Evolutionary conservation across 2,888 invertebrate species (phyloP).

Genomic region (Phrixothrix hirtus): DNA sequence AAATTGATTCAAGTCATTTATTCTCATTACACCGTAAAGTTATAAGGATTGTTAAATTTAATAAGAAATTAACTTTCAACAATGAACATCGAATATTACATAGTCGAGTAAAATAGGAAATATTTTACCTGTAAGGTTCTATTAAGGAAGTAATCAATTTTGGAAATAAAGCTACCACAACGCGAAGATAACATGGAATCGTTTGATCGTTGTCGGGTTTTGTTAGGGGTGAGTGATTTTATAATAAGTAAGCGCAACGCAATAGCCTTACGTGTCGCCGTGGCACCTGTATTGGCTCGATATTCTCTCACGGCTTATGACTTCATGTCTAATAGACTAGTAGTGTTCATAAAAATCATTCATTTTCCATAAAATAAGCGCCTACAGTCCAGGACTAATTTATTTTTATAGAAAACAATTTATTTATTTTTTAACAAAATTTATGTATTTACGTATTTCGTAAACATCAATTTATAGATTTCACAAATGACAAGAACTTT

Average conservation of each 20-base stretch:
- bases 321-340: slow-evolving; percentile 39
- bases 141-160: slow-evolving; percentile 28
- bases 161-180: slow-evolving; percentile 27
- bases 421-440: not conserved
- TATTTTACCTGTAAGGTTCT: slow-evolving; percentile 17
- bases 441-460: not conserved
- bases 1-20: not conserved
- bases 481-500: too few relatives aligned
- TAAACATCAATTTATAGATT: too few relatives aligned
- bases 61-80: slow-evolving; percentile 1
- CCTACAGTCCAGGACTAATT: slow-evolving; percentile 21
- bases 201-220: slow-evolving; percentile 36
- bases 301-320: slow-evolving; percentile 53
- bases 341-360: slow-evolving; percentile 38
- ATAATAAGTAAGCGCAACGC: slow-evolving; percentile 39
- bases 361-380: slow-evolving; percentile 34
- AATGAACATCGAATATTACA: slow-evolving; percentile 3
- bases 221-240: slow-evolving; percentile 39
- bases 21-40: not conserved
- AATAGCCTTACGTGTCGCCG: slow-evolving; percentile 45
- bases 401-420: slow-evolving; percentile 1
- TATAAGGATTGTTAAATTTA: not conserved
- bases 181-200: slow-evolving; percentile 30
- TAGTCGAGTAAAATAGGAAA: slow-evolving; percentile 7
- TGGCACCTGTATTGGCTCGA: slow-evolving; percentile 51